Percentiles rank a stretch among this genome's conserved stretches.
Evolutionary conservation across 2,888 invertebrate genomes (phyloP).

Genomic region (Drosophila barbarae): DNA sequence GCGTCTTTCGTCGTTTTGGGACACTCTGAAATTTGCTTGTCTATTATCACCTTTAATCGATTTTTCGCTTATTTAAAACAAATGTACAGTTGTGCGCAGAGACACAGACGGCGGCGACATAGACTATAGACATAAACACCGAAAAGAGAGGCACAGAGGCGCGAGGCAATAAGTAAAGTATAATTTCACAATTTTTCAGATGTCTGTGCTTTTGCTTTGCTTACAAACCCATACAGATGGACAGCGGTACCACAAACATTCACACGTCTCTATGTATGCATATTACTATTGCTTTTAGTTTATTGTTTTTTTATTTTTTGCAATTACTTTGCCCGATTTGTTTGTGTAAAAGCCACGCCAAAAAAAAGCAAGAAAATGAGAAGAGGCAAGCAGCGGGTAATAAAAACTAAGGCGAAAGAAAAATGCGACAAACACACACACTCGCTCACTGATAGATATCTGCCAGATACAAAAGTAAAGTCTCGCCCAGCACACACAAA

Average conservation of each 20-base stretch:
- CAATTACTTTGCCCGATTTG: conserved; percentile 64
- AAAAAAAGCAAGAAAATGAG: conserved; percentile 43
- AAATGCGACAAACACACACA: conserved; percentile 35
- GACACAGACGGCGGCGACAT: conserved; percentile 29
- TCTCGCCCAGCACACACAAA: conserved; percentile 41
- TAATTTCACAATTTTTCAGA: conserved; percentile 70
- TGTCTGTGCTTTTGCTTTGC: conserved; percentile 43
- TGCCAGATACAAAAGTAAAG: conserved; percentile 60
- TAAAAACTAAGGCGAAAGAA: conserved; percentile 45
- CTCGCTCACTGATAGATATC: conserved; percentile 51
- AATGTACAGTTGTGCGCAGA: conserved; percentile 70
- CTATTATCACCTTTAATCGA: conserved; percentile 77
- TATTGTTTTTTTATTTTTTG: conserved; percentile 63
- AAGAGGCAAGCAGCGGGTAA: conserved; percentile 41
- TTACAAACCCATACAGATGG: conserved; percentile 24
- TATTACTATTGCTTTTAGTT: conserved; percentile 72
- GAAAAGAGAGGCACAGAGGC: conserved; percentile 15
- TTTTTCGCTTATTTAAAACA: conserved; percentile 76
- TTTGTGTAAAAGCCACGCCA: conserved; percentile 46
- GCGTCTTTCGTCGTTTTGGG: conserved; percentile 51
- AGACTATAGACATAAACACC: conserved; percentile 19
- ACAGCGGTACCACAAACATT: conserved; percentile 9
- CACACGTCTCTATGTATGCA: conserved; percentile 32
- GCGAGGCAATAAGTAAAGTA: conserved; percentile 52
- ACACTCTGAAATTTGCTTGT: conserved; percentile 74